Evolutionary conservation across 2,888 invertebrate genomes (phyloP).

Genomic region (Acanthosoma haemorrhoidale): DNA sequence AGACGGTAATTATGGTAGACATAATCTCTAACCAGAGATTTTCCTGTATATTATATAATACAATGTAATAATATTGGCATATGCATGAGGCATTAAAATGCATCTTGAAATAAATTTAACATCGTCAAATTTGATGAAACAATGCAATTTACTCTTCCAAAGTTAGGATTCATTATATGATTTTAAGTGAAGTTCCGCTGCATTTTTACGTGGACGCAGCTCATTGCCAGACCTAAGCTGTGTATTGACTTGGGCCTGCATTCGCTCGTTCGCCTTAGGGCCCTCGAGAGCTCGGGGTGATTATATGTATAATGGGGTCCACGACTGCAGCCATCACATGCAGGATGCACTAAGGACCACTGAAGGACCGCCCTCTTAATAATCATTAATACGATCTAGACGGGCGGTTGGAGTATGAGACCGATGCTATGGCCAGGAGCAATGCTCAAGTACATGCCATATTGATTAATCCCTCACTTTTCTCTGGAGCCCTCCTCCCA

Average conservation of each 20-base stretch:
- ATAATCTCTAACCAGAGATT: no score
- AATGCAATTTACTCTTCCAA: no score
- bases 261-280: background rate
- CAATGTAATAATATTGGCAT: no score
- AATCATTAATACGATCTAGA: background rate
- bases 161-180: no score
- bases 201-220: background rate
- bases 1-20: no score
- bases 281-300: background rate
- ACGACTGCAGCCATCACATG: no score
- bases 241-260: background rate
- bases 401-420: background rate
- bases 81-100: no score
- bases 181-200: no score
- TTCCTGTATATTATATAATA: no score
- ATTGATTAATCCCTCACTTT: background rate
- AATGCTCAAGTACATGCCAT: background rate
- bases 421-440: background rate
- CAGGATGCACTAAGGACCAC: background rate
- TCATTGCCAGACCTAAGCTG: background rate
- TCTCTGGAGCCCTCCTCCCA: background rate
- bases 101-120: no score
- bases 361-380: background rate
- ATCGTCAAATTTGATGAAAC: no score
- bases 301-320: background rate